Base-by-base conservation (phyloP, 2,888 invertebrate species). In the Neelides folsomi region DNA sequence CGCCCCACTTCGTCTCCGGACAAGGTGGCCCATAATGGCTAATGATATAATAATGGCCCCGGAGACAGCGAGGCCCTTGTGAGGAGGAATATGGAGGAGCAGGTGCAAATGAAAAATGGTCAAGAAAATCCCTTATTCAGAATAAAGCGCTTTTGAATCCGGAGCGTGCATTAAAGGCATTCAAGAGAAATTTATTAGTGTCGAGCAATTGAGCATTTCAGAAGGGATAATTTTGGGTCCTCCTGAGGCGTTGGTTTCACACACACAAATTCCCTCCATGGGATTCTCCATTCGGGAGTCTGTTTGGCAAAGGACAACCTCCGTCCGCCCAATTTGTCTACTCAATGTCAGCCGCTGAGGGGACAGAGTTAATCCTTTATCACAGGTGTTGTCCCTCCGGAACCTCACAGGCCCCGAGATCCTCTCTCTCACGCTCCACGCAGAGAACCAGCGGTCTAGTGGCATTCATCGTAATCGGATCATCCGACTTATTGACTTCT, bases 401-500 rank as follows among this genome's bases (percentile, higher is more conserved):
- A 20, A 27, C 15, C n/a, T 45, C 34, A 6, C 19, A 44, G 34
- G 27, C 19, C 13, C 12, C 44, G 34, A 9, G 5, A 8, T n/a
- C 19, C 27, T 6, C 15, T 7, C 19, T 15, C 16, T 10, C 19
- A 12, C 44, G 38, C 44, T 44, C 35, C 16, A 35, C 9, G 8
- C 45, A 35, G 20, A 34, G 35, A 35, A n/a, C 39, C 27, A n/a
- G 3, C 27, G 27, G 27, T 7, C 27, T 27, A 27, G 7, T 27
- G 27, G 27, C 4, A 40, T 49, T 49, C 34, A 41, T 46, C 37
- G 50, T 59, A 60, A 60, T 60, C 57, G 58, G 59, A 59, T 63
- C 59, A 55, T 48, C 43, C 56, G 50, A 57, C 57, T 63, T 57
- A 60, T 58, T 58, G 59, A 63, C 58, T 61, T 49, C 44, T 37